Evolutionary conservation across 2,888 invertebrate genomes (phyloP).

Genomic region (Erebia ligea): DNA sequence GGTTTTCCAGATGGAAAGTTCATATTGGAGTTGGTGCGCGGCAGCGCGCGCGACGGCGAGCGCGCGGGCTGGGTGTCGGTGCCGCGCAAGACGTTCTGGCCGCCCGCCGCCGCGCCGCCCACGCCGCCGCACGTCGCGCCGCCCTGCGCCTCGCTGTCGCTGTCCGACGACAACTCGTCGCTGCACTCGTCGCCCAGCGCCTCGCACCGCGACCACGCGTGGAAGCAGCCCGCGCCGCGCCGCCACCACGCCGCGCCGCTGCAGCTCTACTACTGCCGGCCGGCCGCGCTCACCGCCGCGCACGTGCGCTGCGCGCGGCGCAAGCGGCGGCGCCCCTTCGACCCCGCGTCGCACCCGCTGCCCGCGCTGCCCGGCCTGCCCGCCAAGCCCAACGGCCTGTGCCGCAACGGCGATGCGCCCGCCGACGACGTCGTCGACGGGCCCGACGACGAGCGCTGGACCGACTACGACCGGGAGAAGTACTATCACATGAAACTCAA

Average conservation of each 20-base stretch:
- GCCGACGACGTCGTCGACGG: constrained; percentile 65
- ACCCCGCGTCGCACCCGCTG: constrained; percentile 58
- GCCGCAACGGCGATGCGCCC: constrained; percentile 62
- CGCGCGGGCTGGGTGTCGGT: constrained; percentile 95
- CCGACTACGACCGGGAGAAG: constrained; percentile 70
- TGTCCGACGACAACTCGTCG: constrained; percentile 95
- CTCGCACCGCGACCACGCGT: constrained; percentile 91
- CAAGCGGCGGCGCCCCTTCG: constrained; percentile 88
- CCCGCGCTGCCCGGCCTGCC: constrained; percentile 52
- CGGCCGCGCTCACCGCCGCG: constrained; percentile 74
- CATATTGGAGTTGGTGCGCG: constrained; percentile 90
- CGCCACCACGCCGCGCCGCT: constrained; percentile 85
- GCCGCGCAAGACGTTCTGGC: constrained; percentile 94
- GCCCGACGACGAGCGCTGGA: constrained; percentile 50
- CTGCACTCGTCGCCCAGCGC: constrained; percentile 94
- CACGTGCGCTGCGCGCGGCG: constrained; percentile 70
- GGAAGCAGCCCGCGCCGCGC: constrained; percentile 92
- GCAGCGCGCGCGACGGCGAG: constrained; percentile 85
- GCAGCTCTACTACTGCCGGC: constrained; percentile 87
- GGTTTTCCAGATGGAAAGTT: constrained; percentile 91
- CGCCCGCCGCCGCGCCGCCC: constrained; percentile 89
- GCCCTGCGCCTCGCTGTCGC: constrained; percentile 88
- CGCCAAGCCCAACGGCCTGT: constrained; percentile 57
- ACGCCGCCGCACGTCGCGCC: constrained; percentile 78
- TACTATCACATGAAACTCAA: constrained; percentile 80